Conservation (phyloP, 2,113 vertebrate genomes). For the Crotalus horridus region DNA sequence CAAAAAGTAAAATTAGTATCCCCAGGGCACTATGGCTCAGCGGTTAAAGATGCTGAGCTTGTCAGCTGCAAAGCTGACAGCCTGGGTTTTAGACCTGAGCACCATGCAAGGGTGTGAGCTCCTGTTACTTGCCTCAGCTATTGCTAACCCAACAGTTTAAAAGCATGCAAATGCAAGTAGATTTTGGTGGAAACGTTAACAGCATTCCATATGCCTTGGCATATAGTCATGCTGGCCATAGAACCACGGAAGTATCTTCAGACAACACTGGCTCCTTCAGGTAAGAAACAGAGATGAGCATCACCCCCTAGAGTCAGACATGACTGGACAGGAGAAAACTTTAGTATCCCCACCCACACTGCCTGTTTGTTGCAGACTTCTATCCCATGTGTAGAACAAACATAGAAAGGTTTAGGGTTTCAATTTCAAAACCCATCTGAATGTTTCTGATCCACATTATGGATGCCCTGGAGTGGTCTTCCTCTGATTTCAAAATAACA, state of each 20-base stretch:
- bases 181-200: background rate
- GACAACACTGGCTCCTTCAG: background rate
- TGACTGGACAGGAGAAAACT: background rate
- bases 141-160: background rate
- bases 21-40: background rate
- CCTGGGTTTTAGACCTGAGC: background rate
- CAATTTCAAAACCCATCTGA: background rate
- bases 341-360: background rate
- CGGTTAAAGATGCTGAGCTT: background rate
- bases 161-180: background rate
- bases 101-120: background rate
- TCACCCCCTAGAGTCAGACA: background rate
- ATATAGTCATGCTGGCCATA: background rate
- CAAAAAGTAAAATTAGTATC: background rate
- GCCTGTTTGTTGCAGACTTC: background rate
- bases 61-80: background rate
- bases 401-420: background rate
- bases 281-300: background rate
- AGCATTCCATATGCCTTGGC: background rate
- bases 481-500: background rate
- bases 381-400: background rate
- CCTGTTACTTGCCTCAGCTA: background rate
- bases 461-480: background rate
- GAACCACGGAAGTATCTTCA: background rate
- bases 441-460: background rate